Percentiles rank a stretch among this genome's conserved stretches.
Conservation (phyloP, 2,888 invertebrate species). For the Drosophila ustulata region DNA sequence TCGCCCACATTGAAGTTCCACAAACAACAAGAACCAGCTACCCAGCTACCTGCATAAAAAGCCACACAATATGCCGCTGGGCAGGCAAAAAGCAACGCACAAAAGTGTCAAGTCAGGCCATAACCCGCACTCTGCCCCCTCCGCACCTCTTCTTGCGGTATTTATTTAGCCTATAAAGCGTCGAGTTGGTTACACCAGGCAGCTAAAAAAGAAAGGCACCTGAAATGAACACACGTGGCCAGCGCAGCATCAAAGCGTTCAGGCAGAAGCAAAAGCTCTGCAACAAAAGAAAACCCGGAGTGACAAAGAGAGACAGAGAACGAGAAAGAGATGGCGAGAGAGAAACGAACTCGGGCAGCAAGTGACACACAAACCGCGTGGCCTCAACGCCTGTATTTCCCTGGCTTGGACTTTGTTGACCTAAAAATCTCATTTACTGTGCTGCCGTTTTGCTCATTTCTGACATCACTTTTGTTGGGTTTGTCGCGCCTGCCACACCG, state of each 20-base stretch:
- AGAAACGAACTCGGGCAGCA: constrained; percentile 37
- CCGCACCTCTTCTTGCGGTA: constrained; percentile 53
- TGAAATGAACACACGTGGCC: constrained; percentile 61
- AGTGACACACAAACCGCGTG: constrained; percentile 65
- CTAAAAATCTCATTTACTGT: constrained; percentile 78
- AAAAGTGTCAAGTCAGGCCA: constrained; percentile 74
- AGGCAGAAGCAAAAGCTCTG: constrained; percentile 32
- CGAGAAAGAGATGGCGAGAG: neutral
- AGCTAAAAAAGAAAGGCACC: constrained; percentile 29
- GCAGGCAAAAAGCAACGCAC: constrained; percentile 64
- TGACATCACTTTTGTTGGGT: constrained; percentile 70
- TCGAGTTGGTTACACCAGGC: constrained; percentile 60
- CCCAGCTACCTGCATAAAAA: constrained; percentile 12
- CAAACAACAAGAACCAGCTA: neutral
- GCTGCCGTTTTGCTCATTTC: constrained; percentile 70
- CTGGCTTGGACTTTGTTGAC: constrained; percentile 74
- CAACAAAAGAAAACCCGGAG: constrained; percentile 39
- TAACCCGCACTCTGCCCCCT: constrained; percentile 19
- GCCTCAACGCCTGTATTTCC: constrained; percentile 42
- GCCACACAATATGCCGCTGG: constrained; percentile 36
- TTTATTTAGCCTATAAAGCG: constrained; percentile 81
- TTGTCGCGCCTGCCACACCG: constrained; percentile 33
- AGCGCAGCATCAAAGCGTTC: constrained; percentile 76
- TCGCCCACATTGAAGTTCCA: constrained; percentile 20
- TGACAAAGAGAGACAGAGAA: neutral